A percentile compares a stretch with the other conserved stretches of the same genome.
Conservation (phyloP, 2,797 vertebrate species). For the Gila robusta region DNA sequence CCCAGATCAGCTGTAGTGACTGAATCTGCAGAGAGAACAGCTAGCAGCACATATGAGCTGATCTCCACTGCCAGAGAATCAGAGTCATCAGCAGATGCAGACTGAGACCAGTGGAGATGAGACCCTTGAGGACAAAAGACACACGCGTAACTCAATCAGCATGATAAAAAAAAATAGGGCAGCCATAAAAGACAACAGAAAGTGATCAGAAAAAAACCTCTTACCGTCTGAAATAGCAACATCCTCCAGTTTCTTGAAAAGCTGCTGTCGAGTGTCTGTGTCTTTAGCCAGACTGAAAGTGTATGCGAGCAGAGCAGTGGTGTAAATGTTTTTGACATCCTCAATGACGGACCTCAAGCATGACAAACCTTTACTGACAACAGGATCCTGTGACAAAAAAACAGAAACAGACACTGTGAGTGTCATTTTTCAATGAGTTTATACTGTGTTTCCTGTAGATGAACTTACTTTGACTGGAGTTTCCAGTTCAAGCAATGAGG, state of each 20-base stretch:
- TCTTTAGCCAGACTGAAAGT: slow-evolving; percentile 83
- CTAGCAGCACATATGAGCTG: slow-evolving; percentile 80
- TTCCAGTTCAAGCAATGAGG: slow-evolving; percentile 74
- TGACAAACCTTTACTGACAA: slow-evolving; percentile 68
- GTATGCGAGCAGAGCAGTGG: slow-evolving; percentile 83
- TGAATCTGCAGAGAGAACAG: slow-evolving; percentile 72
- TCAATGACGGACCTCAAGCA: slow-evolving; percentile 71
- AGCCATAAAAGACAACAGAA: not conserved
- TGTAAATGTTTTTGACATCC: slow-evolving; percentile 66
- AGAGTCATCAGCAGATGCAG: slow-evolving; percentile 41
- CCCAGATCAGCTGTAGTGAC: slow-evolving; percentile 71
- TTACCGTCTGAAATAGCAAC: slow-evolving; percentile 66
- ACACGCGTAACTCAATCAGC: not conserved
- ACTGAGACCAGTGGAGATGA: slow-evolving; percentile 70
- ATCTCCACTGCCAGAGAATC: slow-evolving; percentile 83
- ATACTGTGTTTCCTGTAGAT: not conserved
- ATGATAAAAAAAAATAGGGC: slow-evolving; percentile 71
- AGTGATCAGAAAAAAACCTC: not conserved
- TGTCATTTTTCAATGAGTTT: slow-evolving; percentile 4
- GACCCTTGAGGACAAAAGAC: slow-evolving; percentile 59
- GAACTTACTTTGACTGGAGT: slow-evolving; percentile 62
- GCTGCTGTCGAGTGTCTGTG: slow-evolving; percentile 58
- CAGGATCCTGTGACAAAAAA: slow-evolving; percentile 65
- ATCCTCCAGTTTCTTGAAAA: slow-evolving; percentile 72
- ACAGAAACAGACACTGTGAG: not conserved